Percentiles rank a stretch among this genome's conserved stretches.
Evolutionary conservation across 2,888 invertebrate species (phyloP).

Genomic region (Agrotis exclamationis): DNA sequence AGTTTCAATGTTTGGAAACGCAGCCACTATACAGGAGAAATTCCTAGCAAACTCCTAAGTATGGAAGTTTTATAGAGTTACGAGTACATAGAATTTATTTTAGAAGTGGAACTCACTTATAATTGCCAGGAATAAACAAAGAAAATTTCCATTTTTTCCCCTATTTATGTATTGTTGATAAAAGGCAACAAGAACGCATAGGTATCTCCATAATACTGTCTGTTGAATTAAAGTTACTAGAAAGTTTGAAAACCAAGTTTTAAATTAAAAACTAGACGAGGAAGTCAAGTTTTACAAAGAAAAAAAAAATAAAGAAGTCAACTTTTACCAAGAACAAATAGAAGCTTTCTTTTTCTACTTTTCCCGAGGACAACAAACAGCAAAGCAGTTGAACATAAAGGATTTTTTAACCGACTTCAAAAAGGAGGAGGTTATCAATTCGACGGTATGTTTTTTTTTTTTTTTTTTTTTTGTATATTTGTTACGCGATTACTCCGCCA

Average conservation of each 20-base stretch:
- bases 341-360: background rate
- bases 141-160: background rate
- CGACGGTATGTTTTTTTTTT: no score
- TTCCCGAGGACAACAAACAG: slow-evolving; percentile 5
- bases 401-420: no score
- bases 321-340: slow-evolving; percentile 1
- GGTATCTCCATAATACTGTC: background rate
- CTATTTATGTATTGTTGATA: background rate
- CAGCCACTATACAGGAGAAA: no score
- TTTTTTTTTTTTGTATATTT: no score
- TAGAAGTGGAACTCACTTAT: background rate
- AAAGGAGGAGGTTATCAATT: no score
- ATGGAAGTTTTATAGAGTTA: background rate
- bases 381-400: slow-evolving; percentile 6
- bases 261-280: slow-evolving; percentile 6
- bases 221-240: slow-evolving; percentile 9
- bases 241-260: slow-evolving; percentile 10
- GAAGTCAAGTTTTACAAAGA: background rate
- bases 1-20: no score
- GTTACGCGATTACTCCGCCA: no score
- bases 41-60: background rate
- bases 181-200: background rate
- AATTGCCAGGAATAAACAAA: background rate
- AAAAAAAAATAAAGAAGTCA: no score
- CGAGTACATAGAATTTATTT: background rate